A percentile compares a stretch with the other conserved stretches of the same genome.
phyloP scores from a whole-genome alignment of 2,888 invertebrate genomes.

The Cheilosia pagana region DNA sequence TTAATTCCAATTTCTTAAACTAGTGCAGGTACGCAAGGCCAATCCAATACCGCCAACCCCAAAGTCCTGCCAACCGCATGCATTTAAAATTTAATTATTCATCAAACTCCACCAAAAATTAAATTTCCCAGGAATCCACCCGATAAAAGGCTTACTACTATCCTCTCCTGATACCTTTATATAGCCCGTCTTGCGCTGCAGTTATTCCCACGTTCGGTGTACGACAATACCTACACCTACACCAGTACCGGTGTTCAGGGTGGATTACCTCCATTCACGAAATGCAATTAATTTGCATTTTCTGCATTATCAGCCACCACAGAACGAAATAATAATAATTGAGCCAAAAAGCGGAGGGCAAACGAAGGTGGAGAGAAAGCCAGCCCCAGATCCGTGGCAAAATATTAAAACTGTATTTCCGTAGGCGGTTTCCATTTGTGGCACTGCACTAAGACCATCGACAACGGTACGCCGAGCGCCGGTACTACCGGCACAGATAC shows the following conservation, averaged over 20 bases:
- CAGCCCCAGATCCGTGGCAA: constrained; percentile 34
- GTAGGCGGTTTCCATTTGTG: constrained; percentile 32
- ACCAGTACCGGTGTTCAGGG: constrained; percentile 64
- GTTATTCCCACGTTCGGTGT: constrained; percentile 47
- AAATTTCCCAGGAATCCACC: constrained; percentile 65
- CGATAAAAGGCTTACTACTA: constrained; percentile 70
- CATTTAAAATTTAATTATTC: constrained; percentile 64
- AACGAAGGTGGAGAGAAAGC: constrained; percentile 45
- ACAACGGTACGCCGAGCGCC: neutral
- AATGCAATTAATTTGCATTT: constrained; percentile 75
- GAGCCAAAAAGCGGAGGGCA: constrained; percentile 57
- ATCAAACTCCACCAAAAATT: constrained; percentile 62
- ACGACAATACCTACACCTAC: constrained; percentile 29
- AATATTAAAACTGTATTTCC: constrained; percentile 51
- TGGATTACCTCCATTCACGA: constrained; percentile 74
- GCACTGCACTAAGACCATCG: neutral
- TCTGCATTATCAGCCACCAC: constrained; percentile 75
- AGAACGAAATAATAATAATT: constrained; percentile 74
- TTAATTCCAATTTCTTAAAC: neutral
- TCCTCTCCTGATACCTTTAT: constrained; percentile 26
- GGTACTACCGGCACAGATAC: constrained; percentile 17
- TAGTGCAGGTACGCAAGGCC: neutral
- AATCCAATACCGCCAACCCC: neutral
- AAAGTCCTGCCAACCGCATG: neutral
- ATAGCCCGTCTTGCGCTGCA: constrained; percentile 61